These are phyloP conservation scores for Dallia pectoralis DNA, from an alignment of 2,797 vertebrate species.

Conservation along the genomic window DNA sequence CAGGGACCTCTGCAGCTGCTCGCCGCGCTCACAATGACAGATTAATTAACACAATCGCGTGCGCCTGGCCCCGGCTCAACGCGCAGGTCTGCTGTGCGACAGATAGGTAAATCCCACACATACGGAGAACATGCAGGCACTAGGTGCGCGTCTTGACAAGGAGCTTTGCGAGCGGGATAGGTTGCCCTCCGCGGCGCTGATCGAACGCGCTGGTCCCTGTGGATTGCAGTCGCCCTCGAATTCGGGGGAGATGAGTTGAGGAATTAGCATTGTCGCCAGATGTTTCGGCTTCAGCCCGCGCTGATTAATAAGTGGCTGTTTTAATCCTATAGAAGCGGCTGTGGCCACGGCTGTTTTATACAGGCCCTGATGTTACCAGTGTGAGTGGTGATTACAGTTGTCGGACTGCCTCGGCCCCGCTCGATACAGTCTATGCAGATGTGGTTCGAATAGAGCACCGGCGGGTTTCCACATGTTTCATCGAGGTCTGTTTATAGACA, in stretches of 20 bases:
- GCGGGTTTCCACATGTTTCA: not conserved
- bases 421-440: slow-evolving; percentile 43
- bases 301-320: slow-evolving; percentile 76
- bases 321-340: slow-evolving; percentile 75
- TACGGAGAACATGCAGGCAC: slow-evolving; percentile 73
- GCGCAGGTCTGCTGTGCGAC: slow-evolving; percentile 92
- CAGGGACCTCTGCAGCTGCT: slow-evolving; percentile 95
- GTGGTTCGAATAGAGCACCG: slow-evolving; percentile 1
- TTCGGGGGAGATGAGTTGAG: slow-evolving; percentile 1
- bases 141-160: slow-evolving; percentile 69
- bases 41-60: slow-evolving; percentile 99
- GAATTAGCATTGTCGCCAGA: slow-evolving; percentile 73
- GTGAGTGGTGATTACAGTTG: slow-evolving; percentile 72
- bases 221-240: not conserved
- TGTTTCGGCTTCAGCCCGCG: slow-evolving; percentile 76
- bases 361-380: slow-evolving; percentile 73
- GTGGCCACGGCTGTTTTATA: slow-evolving; percentile 69
- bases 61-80: slow-evolving; percentile 94
- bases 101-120: slow-evolving; percentile 99
- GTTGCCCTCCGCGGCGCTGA: slow-evolving; percentile 64
- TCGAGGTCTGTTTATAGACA: not conserved
- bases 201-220: slow-evolving; percentile 64
- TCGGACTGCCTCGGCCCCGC: slow-evolving; percentile 54
- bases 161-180: slow-evolving; percentile 72
- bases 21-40: slow-evolving; percentile 96